phyloP scores from a whole-genome alignment of 2,113 vertebrate species.

The Rousettus leschenaultii region DNA sequence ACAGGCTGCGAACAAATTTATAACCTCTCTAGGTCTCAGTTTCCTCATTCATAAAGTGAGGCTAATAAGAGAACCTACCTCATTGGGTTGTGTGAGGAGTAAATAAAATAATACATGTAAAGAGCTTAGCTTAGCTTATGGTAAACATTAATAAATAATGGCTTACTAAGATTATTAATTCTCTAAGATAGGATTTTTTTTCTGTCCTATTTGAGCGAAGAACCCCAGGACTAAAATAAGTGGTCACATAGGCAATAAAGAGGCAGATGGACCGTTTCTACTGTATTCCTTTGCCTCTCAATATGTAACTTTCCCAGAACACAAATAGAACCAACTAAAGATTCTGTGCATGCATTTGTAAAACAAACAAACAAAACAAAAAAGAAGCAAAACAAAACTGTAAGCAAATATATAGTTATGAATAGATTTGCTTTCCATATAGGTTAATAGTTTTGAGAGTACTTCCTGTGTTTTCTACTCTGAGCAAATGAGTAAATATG shows the following conservation, averaged over 20 bases:
- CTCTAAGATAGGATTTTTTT: background rate
- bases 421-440: background rate
- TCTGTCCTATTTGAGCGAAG: background rate
- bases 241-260: background rate
- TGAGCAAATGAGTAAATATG: slow-evolving; percentile 10
- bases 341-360: background rate
- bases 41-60: background rate
- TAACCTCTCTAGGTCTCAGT: background rate
- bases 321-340: background rate
- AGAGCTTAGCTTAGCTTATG: background rate
- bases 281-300: background rate
- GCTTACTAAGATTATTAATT: background rate
- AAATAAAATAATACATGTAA: background rate
- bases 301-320: background rate
- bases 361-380: background rate
- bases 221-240: background rate
- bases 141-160: background rate
- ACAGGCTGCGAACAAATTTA: background rate
- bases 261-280: background rate
- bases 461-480: background rate
- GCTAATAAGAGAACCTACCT: background rate
- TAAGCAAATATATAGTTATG: slow-evolving; percentile 22
- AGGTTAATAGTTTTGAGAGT: slow-evolving; percentile 25
- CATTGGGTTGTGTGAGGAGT: background rate
- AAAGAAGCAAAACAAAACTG: background rate